Evolutionary conservation across 2,113 vertebrate genomes (phyloP).

Genomic region (Falcunculus frontatus): DNA sequence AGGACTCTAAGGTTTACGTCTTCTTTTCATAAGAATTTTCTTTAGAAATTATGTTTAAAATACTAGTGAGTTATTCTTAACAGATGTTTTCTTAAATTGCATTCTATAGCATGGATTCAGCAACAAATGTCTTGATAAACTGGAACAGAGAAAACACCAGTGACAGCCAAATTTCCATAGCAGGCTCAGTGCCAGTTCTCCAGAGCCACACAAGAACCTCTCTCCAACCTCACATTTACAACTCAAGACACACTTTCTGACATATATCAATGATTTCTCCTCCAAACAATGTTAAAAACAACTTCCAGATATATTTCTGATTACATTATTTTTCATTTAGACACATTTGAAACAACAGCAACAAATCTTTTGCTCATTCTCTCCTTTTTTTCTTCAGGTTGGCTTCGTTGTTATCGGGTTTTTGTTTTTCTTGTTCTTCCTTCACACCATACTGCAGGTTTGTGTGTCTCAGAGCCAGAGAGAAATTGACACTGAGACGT

Average conservation of each 20-base stretch:
- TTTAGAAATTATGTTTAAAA: not conserved
- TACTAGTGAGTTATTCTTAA: not conserved
- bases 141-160: not conserved
- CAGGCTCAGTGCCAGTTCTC: not conserved
- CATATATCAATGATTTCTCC: not conserved
- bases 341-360: not conserved
- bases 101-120: not conserved
- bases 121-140: not conserved
- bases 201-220: not conserved
- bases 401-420: not conserved
- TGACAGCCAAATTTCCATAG: not conserved
- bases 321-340: not conserved
- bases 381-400: not conserved
- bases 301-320: not conserved
- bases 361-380: not conserved
- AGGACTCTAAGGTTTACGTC: not conserved
- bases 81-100: not conserved
- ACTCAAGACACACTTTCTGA: not conserved
- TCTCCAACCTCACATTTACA: not conserved
- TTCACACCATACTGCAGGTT: conserved; percentile 11
- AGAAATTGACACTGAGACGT: conserved; percentile 46
- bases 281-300: not conserved
- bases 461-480: not conserved
- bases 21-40: not conserved
- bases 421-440: not conserved